phyloP scores from a whole-genome alignment of 2,888 invertebrate species.

The Capitulum mitella region DNA sequence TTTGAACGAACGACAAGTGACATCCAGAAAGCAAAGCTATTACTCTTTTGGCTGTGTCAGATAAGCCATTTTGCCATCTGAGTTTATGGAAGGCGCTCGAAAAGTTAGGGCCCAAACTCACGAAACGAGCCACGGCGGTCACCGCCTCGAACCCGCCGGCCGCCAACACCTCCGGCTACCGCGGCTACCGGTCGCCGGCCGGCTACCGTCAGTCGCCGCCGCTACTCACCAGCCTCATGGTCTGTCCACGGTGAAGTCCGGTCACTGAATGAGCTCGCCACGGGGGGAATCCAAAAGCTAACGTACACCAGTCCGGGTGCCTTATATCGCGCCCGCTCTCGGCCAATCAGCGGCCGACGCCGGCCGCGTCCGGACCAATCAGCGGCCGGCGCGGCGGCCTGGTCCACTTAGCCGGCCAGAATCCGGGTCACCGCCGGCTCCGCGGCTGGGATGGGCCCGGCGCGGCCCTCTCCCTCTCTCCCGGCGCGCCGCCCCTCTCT shows the following conservation, averaged over 20 bases:
- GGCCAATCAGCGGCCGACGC: not conserved
- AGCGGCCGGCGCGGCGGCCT: not conserved
- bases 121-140: too few relatives aligned
- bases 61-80: too few relatives aligned
- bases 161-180: too few relatives aligned
- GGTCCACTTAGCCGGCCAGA: not conserved
- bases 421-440: not conserved
- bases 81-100: too few relatives aligned
- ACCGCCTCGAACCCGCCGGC: too few relatives aligned
- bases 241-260: not conserved
- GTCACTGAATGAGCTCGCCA: constrained; percentile 26
- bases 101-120: too few relatives aligned
- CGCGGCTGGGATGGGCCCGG: not conserved
- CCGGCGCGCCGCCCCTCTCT: not conserved
- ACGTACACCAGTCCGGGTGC: constrained; percentile 21
- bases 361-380: not conserved
- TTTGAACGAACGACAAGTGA: too few relatives aligned
- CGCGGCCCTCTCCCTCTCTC: not conserved
- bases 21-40: too few relatives aligned
- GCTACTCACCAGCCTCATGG: not conserved
- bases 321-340: not conserved
- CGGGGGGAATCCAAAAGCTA: constrained; percentile 24
- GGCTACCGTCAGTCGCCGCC: too few relatives aligned
- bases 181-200: too few relatives aligned
- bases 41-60: too few relatives aligned